phyloP scores from a whole-genome alignment of 1,140 invertebrate genomes.

The Drosophila serrata region DNA sequence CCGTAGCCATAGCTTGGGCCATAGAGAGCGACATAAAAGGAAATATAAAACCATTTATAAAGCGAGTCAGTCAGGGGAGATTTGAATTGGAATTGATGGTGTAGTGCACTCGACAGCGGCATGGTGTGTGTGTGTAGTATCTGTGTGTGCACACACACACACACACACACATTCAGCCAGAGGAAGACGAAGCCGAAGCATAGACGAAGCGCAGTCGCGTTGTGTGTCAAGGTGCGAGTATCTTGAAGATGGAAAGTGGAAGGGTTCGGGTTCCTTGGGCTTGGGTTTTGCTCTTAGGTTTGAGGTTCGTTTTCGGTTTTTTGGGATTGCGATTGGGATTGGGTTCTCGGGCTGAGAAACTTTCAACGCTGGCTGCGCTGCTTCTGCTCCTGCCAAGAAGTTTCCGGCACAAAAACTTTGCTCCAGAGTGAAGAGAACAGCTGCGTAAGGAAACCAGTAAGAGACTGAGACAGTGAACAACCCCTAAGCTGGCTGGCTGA shows the following conservation, averaged over 20 bases:
- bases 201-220: conserved; percentile 70
- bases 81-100: conserved; percentile 84
- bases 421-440: conserved; percentile 48
- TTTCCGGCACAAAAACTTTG: conserved; percentile 71
- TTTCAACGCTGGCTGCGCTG: conserved; percentile 51
- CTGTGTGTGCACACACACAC: conserved; percentile 14
- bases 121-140: conserved; percentile 28
- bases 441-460: conserved; percentile 25
- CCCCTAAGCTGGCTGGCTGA: conserved; percentile 57
- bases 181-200: conserved; percentile 51
- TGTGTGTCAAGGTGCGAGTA: conserved; percentile 77
- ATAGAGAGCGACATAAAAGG: conserved; percentile 76
- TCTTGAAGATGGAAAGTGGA: conserved; percentile 72
- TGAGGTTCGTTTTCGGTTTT: conserved; percentile 17
- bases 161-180: conserved; percentile 4
- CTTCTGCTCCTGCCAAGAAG: conserved; percentile 62
- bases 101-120: conserved; percentile 68
- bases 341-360: conserved; percentile 57
- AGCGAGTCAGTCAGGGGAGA: conserved; percentile 83
- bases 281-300: conserved; percentile 17
- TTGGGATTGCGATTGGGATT: conserved; percentile 9
- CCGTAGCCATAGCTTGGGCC: conserved; percentile 49
- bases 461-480: conserved; percentile 50
- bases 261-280: conserved; percentile 50
- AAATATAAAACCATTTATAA: conserved; percentile 85